Base-by-base conservation (phyloP, 92 coral and sea anemone genomes). In the Hydrozoanthus gracilis region DNA sequence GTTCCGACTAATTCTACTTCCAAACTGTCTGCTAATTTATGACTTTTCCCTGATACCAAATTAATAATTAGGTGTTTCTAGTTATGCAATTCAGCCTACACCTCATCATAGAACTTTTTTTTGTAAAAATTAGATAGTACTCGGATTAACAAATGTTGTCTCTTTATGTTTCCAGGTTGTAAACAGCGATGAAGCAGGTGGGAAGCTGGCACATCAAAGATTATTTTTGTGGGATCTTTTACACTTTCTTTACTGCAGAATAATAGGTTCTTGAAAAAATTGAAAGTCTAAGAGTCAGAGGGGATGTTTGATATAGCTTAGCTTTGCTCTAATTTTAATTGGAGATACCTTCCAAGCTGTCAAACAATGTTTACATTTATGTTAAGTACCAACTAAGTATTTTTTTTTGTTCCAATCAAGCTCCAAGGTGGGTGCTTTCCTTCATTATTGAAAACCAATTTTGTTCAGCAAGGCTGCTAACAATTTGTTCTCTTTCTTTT, bases 381-480 rank as follows among this genome's bases (percentile, higher is more conserved):
- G 44, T 75, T 16, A 47, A 75, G 60, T 61, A 75, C 61, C 61
- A 75, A 75, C 2, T 27, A 27, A 27, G 67, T 76, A 16, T 48
- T 76, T 4, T 12, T 54, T 10, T 76, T 5, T 54, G 82, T 52
- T 39, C 55, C 82, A 9, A 27, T 20, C 51, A 55, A 35, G 67
- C 82, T 77, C 13, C 82, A 55, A 77, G 56, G 50, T 50, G 69
- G 9, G 82, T 77, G 20, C 51, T 77, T 12, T 73, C 78, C 47
- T 73, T 73, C 11, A 73, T 73, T 35, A 73, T 47, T n/a, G 74
- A 69, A 69, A 69, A 27, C 46, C 35, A 69, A 69, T 48, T 35
- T 69, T 69, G 35, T 8, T 8, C 47, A 69, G 44, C 74, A 69
- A 35, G 49, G 48, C 74, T 69, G 74, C 35, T n/a, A 69, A 69